These are phyloP conservation scores for Mustela erminea DNA, from an alignment of 2,797 vertebrate species.

Conservation along the genomic window DNA sequence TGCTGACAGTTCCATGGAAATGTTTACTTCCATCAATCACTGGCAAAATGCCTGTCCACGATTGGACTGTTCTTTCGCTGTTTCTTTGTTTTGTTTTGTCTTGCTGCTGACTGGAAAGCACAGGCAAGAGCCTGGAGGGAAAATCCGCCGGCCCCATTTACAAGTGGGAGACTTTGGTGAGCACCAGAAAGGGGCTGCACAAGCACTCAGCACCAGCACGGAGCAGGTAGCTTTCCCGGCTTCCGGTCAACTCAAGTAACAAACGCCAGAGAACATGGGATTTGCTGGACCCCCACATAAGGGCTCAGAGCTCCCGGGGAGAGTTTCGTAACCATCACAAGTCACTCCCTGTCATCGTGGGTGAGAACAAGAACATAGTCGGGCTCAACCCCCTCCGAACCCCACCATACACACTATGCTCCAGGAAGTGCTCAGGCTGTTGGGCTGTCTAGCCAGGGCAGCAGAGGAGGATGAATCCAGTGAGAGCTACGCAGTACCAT, in stretches of 20 bases:
- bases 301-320: neutral
- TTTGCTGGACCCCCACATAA: neutral
- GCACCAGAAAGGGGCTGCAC: neutral
- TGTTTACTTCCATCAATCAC: neutral
- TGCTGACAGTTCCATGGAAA: constrained; percentile 5
- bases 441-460: neutral
- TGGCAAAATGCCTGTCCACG: neutral
- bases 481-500: neutral
- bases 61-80: neutral
- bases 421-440: neutral
- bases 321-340: neutral
- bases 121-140: neutral
- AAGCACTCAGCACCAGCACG: neutral
- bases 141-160: neutral
- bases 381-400: neutral
- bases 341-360: neutral
- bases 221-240: neutral
- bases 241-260: neutral
- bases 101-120: neutral
- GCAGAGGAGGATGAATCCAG: neutral
- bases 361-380: neutral
- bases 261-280: neutral
- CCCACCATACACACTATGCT: neutral
- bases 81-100: neutral
- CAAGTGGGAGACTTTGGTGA: neutral